Conservation (phyloP, 2,888 invertebrate species). For the Hipparchia semele region DNA sequence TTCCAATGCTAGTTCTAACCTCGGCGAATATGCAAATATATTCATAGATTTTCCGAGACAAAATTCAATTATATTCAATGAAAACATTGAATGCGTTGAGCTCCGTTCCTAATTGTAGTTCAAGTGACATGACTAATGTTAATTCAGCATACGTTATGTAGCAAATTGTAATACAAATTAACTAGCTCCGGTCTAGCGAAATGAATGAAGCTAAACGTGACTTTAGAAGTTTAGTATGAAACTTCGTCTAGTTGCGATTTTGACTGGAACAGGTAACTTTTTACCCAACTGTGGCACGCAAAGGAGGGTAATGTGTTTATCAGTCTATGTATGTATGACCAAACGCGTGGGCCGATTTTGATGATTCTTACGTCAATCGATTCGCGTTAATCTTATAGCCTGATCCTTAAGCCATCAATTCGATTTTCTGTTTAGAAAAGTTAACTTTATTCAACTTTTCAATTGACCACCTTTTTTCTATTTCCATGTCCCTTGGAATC, state of each 20-base stretch:
- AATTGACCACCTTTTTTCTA: no score
- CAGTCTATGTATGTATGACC: no score
- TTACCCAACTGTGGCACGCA: not conserved
- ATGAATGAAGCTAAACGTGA: not conserved
- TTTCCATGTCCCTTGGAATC: no score
- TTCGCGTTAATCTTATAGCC: no score
- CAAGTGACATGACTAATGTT: conserved; percentile 5
- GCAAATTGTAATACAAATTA: conserved; percentile 3
- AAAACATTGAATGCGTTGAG: conserved; percentile 1
- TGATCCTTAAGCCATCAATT: no score
- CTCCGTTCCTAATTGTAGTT: conserved; percentile 9
- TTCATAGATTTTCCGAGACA: conserved; percentile 9
- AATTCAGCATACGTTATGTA: not conserved
- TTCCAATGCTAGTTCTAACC: not conserved
- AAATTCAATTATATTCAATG: not conserved
- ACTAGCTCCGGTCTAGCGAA: not conserved
- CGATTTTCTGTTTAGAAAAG: no score
- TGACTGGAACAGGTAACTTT: not conserved
- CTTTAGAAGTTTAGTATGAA: not conserved
- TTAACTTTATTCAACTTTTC: no score
- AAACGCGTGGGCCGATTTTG: no score
- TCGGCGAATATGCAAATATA: not conserved
- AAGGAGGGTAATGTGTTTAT: no score
- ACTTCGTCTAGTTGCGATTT: no score
- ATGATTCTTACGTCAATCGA: no score